A percentile compares a stretch with the other conserved stretches of the same genome.
These are phyloP conservation scores for Sebastes reedi DNA, from an alignment of 2,797 vertebrate genomes.

Conservation along the genomic window DNA sequence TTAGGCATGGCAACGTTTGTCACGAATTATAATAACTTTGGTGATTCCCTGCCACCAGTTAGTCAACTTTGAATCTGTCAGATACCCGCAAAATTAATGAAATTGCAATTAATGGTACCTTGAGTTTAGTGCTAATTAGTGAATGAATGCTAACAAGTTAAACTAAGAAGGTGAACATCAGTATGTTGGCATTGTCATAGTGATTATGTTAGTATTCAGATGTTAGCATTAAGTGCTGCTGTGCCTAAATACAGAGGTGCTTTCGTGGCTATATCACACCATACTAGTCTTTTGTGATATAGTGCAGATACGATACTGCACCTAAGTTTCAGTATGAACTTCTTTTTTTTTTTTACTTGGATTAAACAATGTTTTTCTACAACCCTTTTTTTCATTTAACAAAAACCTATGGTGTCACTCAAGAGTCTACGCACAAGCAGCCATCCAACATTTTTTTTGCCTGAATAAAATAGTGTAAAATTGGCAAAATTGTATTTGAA, in stretches of 20 bases:
- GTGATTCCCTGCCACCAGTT: not conserved
- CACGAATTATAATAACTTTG: too few relatives aligned
- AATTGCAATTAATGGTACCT: not conserved
- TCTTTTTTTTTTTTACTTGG: not conserved
- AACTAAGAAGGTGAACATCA: not conserved
- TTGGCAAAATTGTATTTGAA: too few relatives aligned
- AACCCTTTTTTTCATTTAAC: not conserved
- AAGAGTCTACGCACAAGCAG: not conserved
- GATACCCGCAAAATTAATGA: not conserved
- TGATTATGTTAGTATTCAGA: not conserved
- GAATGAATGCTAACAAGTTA: not conserved
- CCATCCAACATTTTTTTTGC: not conserved
- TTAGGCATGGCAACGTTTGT: not conserved
- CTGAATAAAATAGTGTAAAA: not conserved
- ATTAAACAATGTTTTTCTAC: not conserved
- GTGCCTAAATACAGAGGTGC: not conserved
- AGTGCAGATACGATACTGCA: not conserved
- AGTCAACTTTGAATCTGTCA: not conserved
- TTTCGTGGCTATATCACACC: not conserved
- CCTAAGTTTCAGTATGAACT: not conserved
- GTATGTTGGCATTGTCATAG: not conserved
- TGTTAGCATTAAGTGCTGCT: not conserved
- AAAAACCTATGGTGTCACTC: not conserved
- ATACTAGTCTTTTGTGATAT: not conserved
- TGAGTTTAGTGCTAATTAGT: not conserved